Conservation (phyloP, 2,888 invertebrate genomes). For the Alcis repandata region DNA sequence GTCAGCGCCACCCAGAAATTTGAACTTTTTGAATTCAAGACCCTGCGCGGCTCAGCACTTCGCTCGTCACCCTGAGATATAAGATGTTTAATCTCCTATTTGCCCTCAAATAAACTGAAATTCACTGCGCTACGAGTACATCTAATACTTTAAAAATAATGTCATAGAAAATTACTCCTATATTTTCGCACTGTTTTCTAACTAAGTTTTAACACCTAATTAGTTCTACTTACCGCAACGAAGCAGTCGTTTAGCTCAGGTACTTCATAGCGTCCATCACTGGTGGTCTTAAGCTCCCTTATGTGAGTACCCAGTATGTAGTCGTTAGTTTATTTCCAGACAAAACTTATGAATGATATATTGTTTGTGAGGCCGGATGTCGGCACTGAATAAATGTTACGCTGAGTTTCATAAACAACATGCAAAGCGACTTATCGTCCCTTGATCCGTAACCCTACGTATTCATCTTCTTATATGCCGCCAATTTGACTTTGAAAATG, state of each 20-base stretch:
- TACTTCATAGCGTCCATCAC: conserved; percentile 11
- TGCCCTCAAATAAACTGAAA: too few species aligned
- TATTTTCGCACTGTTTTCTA: neutral
- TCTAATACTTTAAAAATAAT: too few species aligned
- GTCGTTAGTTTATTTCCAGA: conserved; percentile 38
- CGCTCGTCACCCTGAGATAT: too few species aligned
- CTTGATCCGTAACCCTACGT: conserved; percentile 53
- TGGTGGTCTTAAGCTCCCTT: conserved; percentile 30
- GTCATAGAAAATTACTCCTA: neutral
- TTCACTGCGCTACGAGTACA: too few species aligned
- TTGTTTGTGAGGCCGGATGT: conserved; percentile 52
- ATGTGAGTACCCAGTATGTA: conserved; percentile 13
- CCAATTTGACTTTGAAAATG: conserved; percentile 73
- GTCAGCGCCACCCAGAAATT: too few species aligned
- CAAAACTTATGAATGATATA: conserved; percentile 49
- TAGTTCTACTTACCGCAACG: conserved; percentile 12
- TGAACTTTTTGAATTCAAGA: too few species aligned
- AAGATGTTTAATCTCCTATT: too few species aligned
- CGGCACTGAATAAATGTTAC: conserved; percentile 55
- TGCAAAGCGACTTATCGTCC: conserved; percentile 49
- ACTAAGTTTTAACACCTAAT: conserved; percentile 5
- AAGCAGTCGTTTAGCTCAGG: neutral
- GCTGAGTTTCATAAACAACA: conserved; percentile 46
- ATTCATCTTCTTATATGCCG: conserved; percentile 52
- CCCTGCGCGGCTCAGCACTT: too few species aligned